Base-by-base conservation (phyloP, 2,113 vertebrate genomes). In the Parus major region DNA sequence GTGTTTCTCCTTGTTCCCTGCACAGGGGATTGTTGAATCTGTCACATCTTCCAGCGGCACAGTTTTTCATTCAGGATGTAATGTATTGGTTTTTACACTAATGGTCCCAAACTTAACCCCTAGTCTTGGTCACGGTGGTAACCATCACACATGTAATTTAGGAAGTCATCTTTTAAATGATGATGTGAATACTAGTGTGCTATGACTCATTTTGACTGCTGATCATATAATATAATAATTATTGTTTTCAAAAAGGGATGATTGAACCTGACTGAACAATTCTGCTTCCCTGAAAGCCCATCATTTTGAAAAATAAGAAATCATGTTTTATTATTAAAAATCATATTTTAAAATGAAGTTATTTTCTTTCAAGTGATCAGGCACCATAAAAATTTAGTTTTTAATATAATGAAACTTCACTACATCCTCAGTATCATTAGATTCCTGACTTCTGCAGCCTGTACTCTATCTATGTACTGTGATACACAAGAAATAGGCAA, bases 11-110 rank as follows among this genome's bases (percentile, higher is more conserved):
- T 16, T 88, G 82, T 20, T 50, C 68, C 31, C 60, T 68, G 64
- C 79, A 75, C 79, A 28, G 29, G 85, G 53, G 64, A 93, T 90
- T 94, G 57, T 90, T 94, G 57, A 75, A 90, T 88, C 90, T 92
- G 31, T 53, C 88, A 76, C 60, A 90, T 82, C 52, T 76, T 69
- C 85, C 88, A 75, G 93, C 68, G 88, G 90, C 72, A 73, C 33
- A 71, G 19, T 33, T 84, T 88, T 92, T 71, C 7, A 3, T 75
- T 93, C 64, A 86, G 78, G 52, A 39, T 36, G 10, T 12, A 12
- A 81, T 8, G 3, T 71, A 53, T 5, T 33, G 18, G 36, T 92
- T 93, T 90, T 93, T 92, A 90, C 69, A 57, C 39, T 75, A 59
- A 29, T 0, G 0, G 7, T 82, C 81, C 49, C 77, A 75, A 78